Evolutionary conservation across 1,140 invertebrate species (phyloP).

Genomic region (Brachionus paranguensis): DNA sequence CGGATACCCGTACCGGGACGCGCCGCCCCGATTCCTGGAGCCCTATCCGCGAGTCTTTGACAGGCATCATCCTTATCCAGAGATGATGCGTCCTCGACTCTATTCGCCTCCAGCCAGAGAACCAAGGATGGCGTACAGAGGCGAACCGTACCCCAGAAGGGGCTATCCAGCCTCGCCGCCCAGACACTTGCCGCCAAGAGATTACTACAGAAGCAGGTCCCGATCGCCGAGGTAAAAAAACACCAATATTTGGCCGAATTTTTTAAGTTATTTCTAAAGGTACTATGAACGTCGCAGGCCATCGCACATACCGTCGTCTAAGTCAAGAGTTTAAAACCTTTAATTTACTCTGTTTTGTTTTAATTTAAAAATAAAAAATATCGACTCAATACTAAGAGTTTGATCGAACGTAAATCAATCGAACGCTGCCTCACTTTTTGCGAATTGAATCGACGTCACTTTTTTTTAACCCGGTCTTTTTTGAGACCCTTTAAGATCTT

Average conservation of each 20-base stretch:
- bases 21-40: not conserved
- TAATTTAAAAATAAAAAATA: not conserved
- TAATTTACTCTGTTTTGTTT: not conserved
- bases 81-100: not conserved
- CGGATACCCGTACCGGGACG: not conserved
- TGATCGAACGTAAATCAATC: not conserved
- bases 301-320: not conserved
- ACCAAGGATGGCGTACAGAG: not conserved
- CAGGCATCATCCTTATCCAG: not conserved
- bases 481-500: no score
- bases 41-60: not conserved
- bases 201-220: not conserved
- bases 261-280: not conserved
- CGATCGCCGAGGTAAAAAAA: not conserved
- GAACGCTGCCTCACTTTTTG: not conserved
- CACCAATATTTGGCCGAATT: not conserved
- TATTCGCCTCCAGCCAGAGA: not conserved
- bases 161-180: not conserved
- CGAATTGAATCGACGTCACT: not conserved
- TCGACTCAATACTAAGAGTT: not conserved
- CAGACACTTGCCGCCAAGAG: not conserved
- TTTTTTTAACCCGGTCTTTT: not conserved
- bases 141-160: not conserved
- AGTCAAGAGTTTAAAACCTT: not conserved
- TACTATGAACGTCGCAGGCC: not conserved